Evolutionary conservation across 2,113 vertebrate species (phyloP).

Genomic region (Eurypyga helias): DNA sequence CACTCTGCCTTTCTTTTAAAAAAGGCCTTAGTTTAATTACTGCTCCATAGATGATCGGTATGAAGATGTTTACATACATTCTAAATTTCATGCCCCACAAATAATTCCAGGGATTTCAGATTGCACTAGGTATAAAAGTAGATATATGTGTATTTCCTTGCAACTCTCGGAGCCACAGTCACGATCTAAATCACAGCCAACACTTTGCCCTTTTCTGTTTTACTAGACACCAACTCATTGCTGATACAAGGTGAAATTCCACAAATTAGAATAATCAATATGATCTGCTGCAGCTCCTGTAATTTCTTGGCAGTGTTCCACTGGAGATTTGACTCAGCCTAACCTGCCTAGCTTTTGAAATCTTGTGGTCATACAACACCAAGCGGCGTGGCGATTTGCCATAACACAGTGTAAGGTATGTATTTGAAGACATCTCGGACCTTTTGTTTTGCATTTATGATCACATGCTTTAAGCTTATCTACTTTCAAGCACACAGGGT

Average conservation of each 20-base stretch:
- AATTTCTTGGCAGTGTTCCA: not conserved
- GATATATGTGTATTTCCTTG: not conserved
- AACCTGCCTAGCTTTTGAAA: not conserved
- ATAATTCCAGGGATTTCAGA: not conserved
- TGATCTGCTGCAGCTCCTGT: not conserved
- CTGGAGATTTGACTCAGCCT: not conserved
- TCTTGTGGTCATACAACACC: not conserved
- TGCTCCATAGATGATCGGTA: not conserved
- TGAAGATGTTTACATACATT: not conserved
- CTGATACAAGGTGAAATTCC: not conserved
- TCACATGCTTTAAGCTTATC: not conserved
- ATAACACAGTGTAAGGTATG: not conserved
- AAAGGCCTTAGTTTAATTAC: not conserved
- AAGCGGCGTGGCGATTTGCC: not conserved
- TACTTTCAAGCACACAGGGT: not conserved
- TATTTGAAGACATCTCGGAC: not conserved
- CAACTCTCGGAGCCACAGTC: not conserved
- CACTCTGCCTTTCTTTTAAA: not conserved
- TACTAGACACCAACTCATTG: not conserved
- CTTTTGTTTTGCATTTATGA: not conserved
- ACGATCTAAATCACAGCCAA: not conserved
- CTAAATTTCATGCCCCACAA: not conserved
- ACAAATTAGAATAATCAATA: not conserved
- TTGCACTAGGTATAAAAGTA: not conserved
- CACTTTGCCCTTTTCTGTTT: not conserved